Percentiles rank a stretch among this genome's conserved stretches.
phyloP scores from a whole-genome alignment of 2,113 vertebrate species.

The Silurus glanis region DNA sequence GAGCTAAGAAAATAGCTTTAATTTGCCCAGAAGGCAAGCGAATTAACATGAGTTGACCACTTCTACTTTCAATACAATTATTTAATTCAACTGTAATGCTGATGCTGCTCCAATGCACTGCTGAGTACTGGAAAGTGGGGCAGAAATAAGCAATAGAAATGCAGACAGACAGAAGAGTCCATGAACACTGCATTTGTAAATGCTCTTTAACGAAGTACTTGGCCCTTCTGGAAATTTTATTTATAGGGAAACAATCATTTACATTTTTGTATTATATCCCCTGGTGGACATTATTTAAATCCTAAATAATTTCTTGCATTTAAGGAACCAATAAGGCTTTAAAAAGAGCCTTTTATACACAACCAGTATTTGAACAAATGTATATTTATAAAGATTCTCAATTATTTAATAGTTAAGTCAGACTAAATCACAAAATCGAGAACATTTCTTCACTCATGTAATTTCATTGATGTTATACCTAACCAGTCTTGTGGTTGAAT shows the following conservation, averaged over 20 bases:
- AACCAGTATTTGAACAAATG: background rate
- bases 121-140: background rate
- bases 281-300: background rate
- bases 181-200: background rate
- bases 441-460: background rate
- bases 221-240: background rate
- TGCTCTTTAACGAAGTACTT: background rate
- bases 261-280: background rate
- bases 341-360: background rate
- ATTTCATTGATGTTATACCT: background rate
- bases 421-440: background rate
- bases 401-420: background rate
- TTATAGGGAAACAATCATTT: background rate
- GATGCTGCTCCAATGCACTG: background rate
- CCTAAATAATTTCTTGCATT: background rate
- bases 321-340: background rate
- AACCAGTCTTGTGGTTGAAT: background rate
- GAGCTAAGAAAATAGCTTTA: background rate
- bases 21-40: background rate
- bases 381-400: background rate
- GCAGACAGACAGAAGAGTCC: background rate
- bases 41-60: background rate
- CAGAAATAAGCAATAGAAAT: background rate
- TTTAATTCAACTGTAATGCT: background rate
- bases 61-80: too few relatives aligned